Base-by-base conservation (phyloP, 2,113 vertebrate genomes). In the Apodemus speciosus region DNA sequence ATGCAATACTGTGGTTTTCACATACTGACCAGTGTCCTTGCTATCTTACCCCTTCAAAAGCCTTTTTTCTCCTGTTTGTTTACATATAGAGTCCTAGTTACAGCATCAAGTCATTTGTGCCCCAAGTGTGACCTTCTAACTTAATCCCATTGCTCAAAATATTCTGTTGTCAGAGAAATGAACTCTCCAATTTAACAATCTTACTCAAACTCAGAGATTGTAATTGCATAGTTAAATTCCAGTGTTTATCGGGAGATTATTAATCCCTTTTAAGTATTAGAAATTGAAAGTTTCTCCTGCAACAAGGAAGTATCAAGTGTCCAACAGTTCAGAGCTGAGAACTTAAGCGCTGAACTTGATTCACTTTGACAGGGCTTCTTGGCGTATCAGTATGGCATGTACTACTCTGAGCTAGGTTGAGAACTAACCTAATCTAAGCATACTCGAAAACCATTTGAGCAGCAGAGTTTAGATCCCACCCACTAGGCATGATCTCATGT, bases 1-100 rank as follows among this genome's bases (percentile, higher is more conserved):
- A 94, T 86, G 92, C 85, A 40, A 38, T 89, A 58, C n/a, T 92
- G 94, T 94, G 93, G 93, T 64, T 87, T 93, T 96, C 64, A 83
- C 85, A 89, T 93, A 96, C 27, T 91, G 93, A 94, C n/a, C 64
- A 56, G 68, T 15, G 68, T 80, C 90, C 43, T 66, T 76, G 14
- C 58, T 95, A 87, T 38, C 90, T 90, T 32, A 46, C 56, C 62
- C 80, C 77, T 95, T 79, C 94, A 86, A 88, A 94, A 95, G 79
- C 43, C 73, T 92, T 95, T 88, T 83, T 49, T 53, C 66, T 6
- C 72, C 53, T 71, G 40, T 94, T 95, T 84, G 60, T 43, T 83
- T 94, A 96, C 95, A 96, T 95, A 80, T 56, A 88, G 75, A 60
- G 72, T 62, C 88, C 58, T 85, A 69, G 72, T 92, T 79, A 75